Percentiles rank a stretch among this genome's conserved stretches.
Evolutionary conservation across 2,797 vertebrate genomes (phyloP).

Genomic region (Poecilia velifera): DNA sequence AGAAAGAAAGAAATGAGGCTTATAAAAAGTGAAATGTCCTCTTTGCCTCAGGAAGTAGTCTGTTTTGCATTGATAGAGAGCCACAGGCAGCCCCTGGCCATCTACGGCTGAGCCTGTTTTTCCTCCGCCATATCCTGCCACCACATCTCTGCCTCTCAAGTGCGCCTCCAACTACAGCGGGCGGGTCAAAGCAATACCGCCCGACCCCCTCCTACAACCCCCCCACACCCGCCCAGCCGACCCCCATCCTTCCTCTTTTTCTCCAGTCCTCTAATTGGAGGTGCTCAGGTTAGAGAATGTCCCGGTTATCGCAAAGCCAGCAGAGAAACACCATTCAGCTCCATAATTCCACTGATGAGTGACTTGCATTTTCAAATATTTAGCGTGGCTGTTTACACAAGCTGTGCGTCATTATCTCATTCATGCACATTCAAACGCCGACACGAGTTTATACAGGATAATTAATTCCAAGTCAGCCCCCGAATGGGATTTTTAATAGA

Average conservation of each 20-base stretch:
- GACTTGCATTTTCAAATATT: constrained; percentile 78
- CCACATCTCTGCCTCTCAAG: constrained; percentile 77
- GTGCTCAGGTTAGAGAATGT: constrained; percentile 81
- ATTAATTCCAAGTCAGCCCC: constrained; percentile 55
- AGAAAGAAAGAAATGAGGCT: constrained; percentile 73
- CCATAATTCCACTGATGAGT: constrained; percentile 67
- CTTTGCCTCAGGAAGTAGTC: constrained; percentile 89
- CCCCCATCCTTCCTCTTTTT: constrained; percentile 19
- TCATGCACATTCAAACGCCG: constrained; percentile 67
- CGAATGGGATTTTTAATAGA: constrained; percentile 66
- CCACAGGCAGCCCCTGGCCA: constrained; percentile 85
- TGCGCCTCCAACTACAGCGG: constrained; percentile 72
- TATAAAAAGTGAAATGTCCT: constrained; percentile 93
- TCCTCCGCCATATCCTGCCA: constrained; percentile 76
- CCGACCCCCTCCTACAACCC: constrained; percentile 1
- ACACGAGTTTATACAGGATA: constrained; percentile 56
- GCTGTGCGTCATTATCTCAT: constrained; percentile 68
- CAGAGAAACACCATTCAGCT: constrained; percentile 75
- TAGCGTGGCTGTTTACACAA: constrained; percentile 60
- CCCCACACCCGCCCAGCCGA: not conserved
- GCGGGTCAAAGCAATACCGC: constrained; percentile 76
- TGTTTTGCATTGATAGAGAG: constrained; percentile 96
- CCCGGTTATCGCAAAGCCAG: constrained; percentile 77
- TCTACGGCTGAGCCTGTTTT: constrained; percentile 74
- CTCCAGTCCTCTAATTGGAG: constrained; percentile 77